These are phyloP conservation scores for Pelobates cultripes DNA, from an alignment of 2,797 vertebrate genomes.

Conservation along the genomic window DNA sequence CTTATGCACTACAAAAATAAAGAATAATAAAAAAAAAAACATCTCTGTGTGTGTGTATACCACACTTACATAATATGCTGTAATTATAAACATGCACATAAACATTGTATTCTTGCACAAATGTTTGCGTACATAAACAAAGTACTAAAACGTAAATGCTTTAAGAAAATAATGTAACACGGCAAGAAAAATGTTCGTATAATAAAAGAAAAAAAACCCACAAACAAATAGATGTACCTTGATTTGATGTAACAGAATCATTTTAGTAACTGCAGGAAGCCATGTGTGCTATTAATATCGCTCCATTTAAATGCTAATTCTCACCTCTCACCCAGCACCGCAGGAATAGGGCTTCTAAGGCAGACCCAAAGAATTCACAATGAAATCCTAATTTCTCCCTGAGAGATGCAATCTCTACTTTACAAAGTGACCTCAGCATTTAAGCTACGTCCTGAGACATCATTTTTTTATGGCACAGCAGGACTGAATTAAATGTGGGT, in stretches of 20 bases:
- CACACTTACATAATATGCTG: background rate
- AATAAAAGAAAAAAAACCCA: slow-evolving; percentile 45
- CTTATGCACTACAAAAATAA: no score
- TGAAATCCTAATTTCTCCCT: slow-evolving; percentile 62
- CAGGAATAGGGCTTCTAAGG: slow-evolving; percentile 55
- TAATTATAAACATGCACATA: background rate
- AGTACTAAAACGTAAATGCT: background rate
- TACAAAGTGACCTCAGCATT: slow-evolving; percentile 43
- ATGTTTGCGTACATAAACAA: no score
- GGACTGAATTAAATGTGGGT: slow-evolving; percentile 35
- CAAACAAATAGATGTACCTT: slow-evolving; percentile 12
- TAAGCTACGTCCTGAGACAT: slow-evolving; percentile 15
- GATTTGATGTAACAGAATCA: slow-evolving; percentile 35
- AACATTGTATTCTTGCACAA: background rate
- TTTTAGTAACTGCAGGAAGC: slow-evolving; percentile 57
- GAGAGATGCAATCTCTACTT: slow-evolving; percentile 58
- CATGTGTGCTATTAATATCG: slow-evolving; percentile 61
- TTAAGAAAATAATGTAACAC: slow-evolving; percentile 16
- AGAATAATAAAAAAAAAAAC: no score
- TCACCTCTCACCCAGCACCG: slow-evolving; percentile 63
- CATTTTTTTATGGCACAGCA: slow-evolving; percentile 16
- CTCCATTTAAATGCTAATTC: slow-evolving; percentile 74
- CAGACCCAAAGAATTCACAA: slow-evolving; percentile 62
- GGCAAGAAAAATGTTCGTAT: slow-evolving; percentile 12
- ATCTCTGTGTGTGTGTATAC: background rate